These are phyloP conservation scores for Acrobasis repandana DNA, from an alignment of 2,888 invertebrate species.

Conservation along the genomic window DNA sequence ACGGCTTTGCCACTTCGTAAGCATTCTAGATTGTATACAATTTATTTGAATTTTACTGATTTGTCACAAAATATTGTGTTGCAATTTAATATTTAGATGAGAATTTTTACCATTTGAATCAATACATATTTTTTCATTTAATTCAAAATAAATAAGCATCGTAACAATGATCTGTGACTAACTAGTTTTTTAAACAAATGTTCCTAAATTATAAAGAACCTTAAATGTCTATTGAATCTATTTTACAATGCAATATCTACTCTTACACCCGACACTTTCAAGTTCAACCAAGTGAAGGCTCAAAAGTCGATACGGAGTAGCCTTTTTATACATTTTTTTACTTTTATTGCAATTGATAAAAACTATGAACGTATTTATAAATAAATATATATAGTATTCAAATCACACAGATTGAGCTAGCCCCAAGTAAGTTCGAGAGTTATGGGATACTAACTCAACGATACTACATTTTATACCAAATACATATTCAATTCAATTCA, in stretches of 20 bases:
- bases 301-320: constrained; percentile 3
- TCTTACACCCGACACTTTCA: constrained; percentile 19
- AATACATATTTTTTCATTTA: too few relatives aligned
- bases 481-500: too few relatives aligned
- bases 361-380: background rate
- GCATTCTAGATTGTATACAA: too few relatives aligned
- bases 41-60: too few relatives aligned
- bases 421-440: too few relatives aligned
- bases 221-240: constrained; percentile 11
- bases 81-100: too few relatives aligned
- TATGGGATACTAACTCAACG: too few relatives aligned
- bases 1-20: too few relatives aligned
- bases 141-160: background rate
- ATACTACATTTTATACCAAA: too few relatives aligned
- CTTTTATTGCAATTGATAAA: background rate
- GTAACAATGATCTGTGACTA: background rate
- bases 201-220: constrained; percentile 9
- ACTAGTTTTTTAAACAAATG: background rate
- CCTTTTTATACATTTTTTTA: background rate
- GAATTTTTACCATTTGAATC: too few relatives aligned
- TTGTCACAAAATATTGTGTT: background rate
- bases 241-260: constrained; percentile 11
- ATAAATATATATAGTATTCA: too few relatives aligned
- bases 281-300: constrained; percentile 14
- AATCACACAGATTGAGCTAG: too few relatives aligned